A percentile compares a stretch with the other conserved stretches of the same genome.
Evolutionary conservation across 2,113 vertebrate genomes (phyloP).

Genomic region (Orientallactaga bullata): DNA sequence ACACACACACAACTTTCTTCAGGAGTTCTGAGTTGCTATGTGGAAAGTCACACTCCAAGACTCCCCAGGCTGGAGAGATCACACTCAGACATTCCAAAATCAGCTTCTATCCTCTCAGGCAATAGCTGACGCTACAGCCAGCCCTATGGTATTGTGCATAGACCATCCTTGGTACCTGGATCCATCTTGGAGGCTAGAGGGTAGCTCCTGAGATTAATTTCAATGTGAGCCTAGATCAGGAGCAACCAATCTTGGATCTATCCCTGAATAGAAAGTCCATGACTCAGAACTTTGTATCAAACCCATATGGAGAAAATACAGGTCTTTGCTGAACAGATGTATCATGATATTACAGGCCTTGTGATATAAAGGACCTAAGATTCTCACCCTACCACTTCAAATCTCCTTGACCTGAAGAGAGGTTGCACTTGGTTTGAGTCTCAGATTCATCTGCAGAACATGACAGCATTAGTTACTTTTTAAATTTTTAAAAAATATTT

Average conservation of each 20-base stretch:
- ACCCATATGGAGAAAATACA: neutral
- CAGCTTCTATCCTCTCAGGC: no score
- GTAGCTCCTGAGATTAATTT: neutral
- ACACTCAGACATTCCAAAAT: no score
- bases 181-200: neutral
- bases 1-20: no score
- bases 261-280: neutral
- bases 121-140: no score
- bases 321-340: neutral
- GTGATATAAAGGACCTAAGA: neutral
- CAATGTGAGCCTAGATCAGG: neutral
- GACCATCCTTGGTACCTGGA: no score
- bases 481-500: no score
- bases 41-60: no score
- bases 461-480: no score
- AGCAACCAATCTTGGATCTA: neutral
- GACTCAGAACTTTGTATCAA: neutral
- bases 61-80: no score
- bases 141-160: rapidly evolving
- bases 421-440: neutral
- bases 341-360: neutral
- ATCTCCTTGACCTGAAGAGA: neutral
- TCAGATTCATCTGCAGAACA: neutral
- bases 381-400: neutral
- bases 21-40: no score